Evolutionary conservation across 2,888 invertebrate species (phyloP), one percentile per base, ranked within the genome.

Genomic region (Apotomis betuletana): DNA sequence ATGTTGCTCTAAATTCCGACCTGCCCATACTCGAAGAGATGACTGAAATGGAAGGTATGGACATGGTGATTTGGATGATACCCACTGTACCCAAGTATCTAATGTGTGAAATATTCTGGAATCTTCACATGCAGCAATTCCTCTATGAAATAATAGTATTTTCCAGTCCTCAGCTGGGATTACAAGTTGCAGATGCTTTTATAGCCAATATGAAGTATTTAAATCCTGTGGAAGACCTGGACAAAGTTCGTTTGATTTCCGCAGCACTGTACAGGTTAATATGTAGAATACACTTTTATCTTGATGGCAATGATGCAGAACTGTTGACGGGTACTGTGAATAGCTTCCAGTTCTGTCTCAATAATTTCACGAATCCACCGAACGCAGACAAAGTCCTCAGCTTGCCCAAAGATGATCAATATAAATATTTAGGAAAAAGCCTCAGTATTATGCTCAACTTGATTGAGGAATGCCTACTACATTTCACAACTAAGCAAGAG

Each of bases 91-190:
- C 90, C 41, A 85, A 86, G 79, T 88, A 85, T 75, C 81, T 93
- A 4, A 83, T 92, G 85, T 88, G 89, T 78, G 92, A 92, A 80
- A 77, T 92, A 70, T 79, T 92, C 64, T 91, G 89, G 88, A 84
- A 85, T 52, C 79, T 91, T 0, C 78, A 86, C 59, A 87, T 92
- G 86, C 87, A 88, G 5, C 75, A 75, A 44, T 91, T 87, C 83
- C 75, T 88, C 2, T 83, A 81, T 76, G 92, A 92, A 85, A 79
- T 88, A 64, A 85, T 92, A 72, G 79, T 83, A 9, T 89, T 80
- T 69, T 79, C 82, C 68, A 79, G 83, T 75, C 91, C 92, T 4
- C 80, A 83, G 60, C 75, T 93, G 12, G 84, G 86, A 62, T n/a
- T 90, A 54, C 85, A 91, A 78, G 80, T 93, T 5, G 84, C 87